Base-by-base conservation (phyloP, 2,888 invertebrate genomes). In the Pharmacophagus antenor region DNA sequence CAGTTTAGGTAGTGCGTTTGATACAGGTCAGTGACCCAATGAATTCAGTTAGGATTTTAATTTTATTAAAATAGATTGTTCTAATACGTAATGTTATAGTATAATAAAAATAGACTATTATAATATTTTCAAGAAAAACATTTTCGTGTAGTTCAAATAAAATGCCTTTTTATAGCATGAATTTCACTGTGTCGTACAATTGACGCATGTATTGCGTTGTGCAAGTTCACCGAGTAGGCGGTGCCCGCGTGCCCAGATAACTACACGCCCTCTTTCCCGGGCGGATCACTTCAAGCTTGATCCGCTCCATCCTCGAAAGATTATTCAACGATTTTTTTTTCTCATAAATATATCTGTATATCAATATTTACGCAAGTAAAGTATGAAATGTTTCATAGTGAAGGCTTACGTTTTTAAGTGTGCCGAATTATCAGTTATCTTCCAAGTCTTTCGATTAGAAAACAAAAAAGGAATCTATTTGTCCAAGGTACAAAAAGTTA, bases 161-260 rank as follows among this genome's bases (percentile, higher is more conserved):
- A n/a, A 37, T 6, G n/a, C n/a, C 2, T 37, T n/a, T 37, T n/a
- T n/a, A 37, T 37, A n/a, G 4, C n/a, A 37, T 37, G 37, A n/a
- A 37, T 2, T 37, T 37, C 15, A n/a, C 31, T 31, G 12, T 31
- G n/a, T 44, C 42, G 42, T 44, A 44, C 42, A 18, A 44, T 44
- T 44, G 18, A 18, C 10, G 6, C 8, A 8, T 20, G 7, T 44
- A 44, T 44, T 2, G 8, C 4, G 7, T 25, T 7, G 37, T 22
- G 41, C 22, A 63, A 63, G 64, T 63, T 65, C 64, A 66, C 50
- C 15, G 37, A 31, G 59, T 59, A 54, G 59, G 59, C 59, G 59
- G 48, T 20, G 22, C 59, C 58, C 21, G 23, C n/a, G 0, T 31
- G 47, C 22, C 10, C 22, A 12, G 25, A 42, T 37, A 58, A 42